phyloP scores from a whole-genome alignment of 2,113 vertebrate species.

The Dryoscopus gambensis region DNA sequence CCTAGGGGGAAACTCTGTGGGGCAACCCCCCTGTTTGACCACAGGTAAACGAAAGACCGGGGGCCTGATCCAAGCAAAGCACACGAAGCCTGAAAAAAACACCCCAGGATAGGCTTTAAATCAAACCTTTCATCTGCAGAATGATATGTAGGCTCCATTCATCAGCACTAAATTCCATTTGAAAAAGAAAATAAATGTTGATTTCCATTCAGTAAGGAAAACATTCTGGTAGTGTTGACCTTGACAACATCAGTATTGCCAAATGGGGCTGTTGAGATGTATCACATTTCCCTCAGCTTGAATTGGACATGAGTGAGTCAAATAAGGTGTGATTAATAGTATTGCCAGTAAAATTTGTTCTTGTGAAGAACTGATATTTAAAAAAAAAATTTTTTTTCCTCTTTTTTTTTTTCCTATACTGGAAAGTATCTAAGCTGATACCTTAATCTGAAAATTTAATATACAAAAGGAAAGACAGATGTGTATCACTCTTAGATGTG shows the following conservation, averaged over 20 bases:
- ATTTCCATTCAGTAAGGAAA: background rate
- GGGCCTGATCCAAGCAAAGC: background rate
- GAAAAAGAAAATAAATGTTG: background rate
- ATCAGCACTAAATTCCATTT: background rate
- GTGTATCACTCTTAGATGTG: background rate
- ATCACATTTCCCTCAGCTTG: background rate
- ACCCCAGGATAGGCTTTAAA: background rate
- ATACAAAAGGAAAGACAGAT: background rate
- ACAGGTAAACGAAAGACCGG: background rate
- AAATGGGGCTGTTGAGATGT: background rate
- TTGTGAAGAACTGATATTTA: background rate
- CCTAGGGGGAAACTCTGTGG: background rate
- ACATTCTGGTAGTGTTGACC: background rate
- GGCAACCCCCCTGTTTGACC: background rate
- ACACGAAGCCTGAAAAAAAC: background rate
- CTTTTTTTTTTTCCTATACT: rapidly evolving
- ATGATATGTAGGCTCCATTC: background rate
- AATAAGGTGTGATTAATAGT: background rate
- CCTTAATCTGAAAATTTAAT: background rate
- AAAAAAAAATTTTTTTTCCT: background rate
- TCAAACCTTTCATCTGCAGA: background rate
- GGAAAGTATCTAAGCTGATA: background rate
- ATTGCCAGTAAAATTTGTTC: background rate
- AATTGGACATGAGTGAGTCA: background rate
- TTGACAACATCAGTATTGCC: background rate